Percentiles rank a stretch among this genome's conserved stretches.
Conservation (phyloP, 2,113 vertebrate genomes). For the Thalassoma bifasciatum region DNA sequence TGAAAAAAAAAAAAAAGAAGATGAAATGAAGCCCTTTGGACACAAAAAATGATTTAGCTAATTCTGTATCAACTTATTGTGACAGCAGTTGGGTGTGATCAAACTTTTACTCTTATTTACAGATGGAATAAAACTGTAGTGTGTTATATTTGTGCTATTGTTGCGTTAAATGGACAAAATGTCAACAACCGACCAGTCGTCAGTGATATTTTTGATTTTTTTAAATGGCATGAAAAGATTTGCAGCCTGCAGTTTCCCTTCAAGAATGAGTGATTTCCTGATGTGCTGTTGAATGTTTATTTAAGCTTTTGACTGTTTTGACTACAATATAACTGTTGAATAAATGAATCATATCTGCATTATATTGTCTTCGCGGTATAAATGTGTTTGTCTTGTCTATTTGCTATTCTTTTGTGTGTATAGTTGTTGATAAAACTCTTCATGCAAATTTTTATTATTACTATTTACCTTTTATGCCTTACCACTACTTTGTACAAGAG, state of each 20-base stretch:
- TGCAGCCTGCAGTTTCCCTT: too few relatives aligned
- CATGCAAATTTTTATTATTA: too few relatives aligned
- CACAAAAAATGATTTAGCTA: constrained; percentile 29
- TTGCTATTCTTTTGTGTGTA: too few relatives aligned
- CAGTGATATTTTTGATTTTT: too few relatives aligned
- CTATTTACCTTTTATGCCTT: too few relatives aligned
- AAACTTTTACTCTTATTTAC: not conserved
- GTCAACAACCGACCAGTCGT: not conserved
- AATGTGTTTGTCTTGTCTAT: too few relatives aligned
- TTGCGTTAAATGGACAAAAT: not conserved
- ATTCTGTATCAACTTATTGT: not conserved
- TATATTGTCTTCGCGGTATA: too few relatives aligned
- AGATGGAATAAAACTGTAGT: not conserved
- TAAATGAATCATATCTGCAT: constrained; percentile 11
- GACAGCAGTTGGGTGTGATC: not conserved
- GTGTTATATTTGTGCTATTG: not conserved
- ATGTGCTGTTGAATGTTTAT: constrained; percentile 8
- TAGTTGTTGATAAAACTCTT: too few relatives aligned
- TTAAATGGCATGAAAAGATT: too few relatives aligned
- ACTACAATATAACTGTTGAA: constrained; percentile 26
- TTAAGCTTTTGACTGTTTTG: not conserved
- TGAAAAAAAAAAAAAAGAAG: not conserved
- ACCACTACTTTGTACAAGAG: too few relatives aligned
- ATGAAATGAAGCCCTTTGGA: constrained; percentile 22
- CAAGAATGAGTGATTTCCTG: too few relatives aligned